Evolutionary conservation across 2,888 invertebrate genomes (phyloP).

Genomic region (Drosophila atroscutellata): DNA sequence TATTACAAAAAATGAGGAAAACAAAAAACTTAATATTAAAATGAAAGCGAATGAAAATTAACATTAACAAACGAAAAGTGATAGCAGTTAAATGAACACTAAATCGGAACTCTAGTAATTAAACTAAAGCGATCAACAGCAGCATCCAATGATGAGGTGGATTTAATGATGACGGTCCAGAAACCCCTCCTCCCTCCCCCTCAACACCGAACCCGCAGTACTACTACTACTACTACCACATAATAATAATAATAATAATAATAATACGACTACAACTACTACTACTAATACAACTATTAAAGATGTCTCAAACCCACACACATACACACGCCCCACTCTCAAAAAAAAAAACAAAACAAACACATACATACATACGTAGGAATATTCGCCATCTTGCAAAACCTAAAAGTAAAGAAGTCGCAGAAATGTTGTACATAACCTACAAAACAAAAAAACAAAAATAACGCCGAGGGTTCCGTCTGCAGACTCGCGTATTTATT

Average conservation of each 20-base stretch:
- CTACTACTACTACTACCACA: slow-evolving; percentile 19
- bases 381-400: slow-evolving; percentile 43
- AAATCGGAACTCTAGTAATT: slow-evolving; percentile 56
- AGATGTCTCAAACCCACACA: slow-evolving; percentile 28
- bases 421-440: slow-evolving; percentile 70
- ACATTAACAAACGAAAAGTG: slow-evolving; percentile 71
- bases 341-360: neutral
- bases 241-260: slow-evolving; percentile 11
- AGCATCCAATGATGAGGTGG: slow-evolving; percentile 24
- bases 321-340: neutral
- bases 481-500: slow-evolving; percentile 45
- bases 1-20: slow-evolving; percentile 36
- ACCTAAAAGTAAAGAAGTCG: slow-evolving; percentile 44
- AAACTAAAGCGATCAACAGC: slow-evolving; percentile 47
- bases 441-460: slow-evolving; percentile 33
- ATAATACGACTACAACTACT: slow-evolving; percentile 26
- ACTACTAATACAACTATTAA: slow-evolving; percentile 29
- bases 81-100: slow-evolving; percentile 74
- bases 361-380: slow-evolving; percentile 28
- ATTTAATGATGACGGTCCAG: slow-evolving; percentile 44
- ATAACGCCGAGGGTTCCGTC: slow-evolving; percentile 39
- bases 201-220: slow-evolving; percentile 45
- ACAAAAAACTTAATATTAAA: slow-evolving; percentile 51
- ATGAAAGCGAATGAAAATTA: slow-evolving; percentile 44
- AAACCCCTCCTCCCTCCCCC: slow-evolving; percentile 10